A percentile compares a stretch with the other conserved stretches of the same genome.
These are phyloP conservation scores for Sarcophaga carnaria DNA, from an alignment of 2,888 invertebrate species.

Conservation along the genomic window DNA sequence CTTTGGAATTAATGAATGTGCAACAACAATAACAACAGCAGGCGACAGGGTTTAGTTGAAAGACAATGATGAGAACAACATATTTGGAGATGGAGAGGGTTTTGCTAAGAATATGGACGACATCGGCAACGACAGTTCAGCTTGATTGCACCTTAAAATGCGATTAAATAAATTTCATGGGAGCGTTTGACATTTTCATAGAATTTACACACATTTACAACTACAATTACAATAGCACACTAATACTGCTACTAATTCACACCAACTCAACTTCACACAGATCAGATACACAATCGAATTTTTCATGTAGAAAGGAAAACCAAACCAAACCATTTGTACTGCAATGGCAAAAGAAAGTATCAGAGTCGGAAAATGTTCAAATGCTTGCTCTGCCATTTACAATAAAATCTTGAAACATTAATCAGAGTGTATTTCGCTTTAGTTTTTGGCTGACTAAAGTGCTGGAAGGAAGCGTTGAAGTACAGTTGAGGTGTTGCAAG, in stretches of 20 bases:
- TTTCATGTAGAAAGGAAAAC: neutral
- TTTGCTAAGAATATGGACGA: slow-evolving; percentile 9
- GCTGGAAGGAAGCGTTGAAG: slow-evolving; percentile 52
- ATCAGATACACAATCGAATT: too few relatives aligned
- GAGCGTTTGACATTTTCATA: slow-evolving; percentile 67
- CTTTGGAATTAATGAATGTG: slow-evolving; percentile 14
- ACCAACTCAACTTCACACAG: neutral
- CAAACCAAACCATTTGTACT: slow-evolving; percentile 29
- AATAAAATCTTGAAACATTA: slow-evolving; percentile 65
- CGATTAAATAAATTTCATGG: slow-evolving; percentile 70
- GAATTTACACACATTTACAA: slow-evolving; percentile 64
- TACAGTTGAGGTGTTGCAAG: slow-evolving; percentile 69
- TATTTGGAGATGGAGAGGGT: neutral
- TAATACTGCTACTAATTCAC: slow-evolving; percentile 15
- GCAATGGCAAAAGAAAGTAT: too few relatives aligned
- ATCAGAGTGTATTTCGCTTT: slow-evolving; percentile 48
- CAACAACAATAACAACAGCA: slow-evolving; percentile 14
- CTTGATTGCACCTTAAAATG: slow-evolving; percentile 70
- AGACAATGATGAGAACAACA: slow-evolving; percentile 4
- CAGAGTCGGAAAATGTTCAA: slow-evolving; percentile 32
- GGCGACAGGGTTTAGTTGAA: slow-evolving; percentile 51
- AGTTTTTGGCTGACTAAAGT: slow-evolving; percentile 28
- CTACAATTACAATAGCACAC: slow-evolving; percentile 43
- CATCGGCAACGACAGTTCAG: slow-evolving; percentile 64
- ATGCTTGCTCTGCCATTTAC: slow-evolving; percentile 65